Evolutionary conservation across 1,140 invertebrate genomes (phyloP), one percentile per base, ranked within the genome.

Genomic region (Microplitis mediator): DNA sequence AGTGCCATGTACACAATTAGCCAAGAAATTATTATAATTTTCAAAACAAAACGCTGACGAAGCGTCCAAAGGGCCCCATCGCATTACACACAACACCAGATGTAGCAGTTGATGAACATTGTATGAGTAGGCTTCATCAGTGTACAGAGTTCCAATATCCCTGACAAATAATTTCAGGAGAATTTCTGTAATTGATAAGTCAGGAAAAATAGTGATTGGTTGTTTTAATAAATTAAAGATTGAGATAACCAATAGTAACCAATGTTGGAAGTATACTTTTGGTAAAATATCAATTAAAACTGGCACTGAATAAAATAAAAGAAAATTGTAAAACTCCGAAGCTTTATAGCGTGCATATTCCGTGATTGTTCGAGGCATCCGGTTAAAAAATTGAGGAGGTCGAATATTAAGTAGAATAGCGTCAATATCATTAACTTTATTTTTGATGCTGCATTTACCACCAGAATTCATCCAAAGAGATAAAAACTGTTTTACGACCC

Each of bases 221-320:
- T 77, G 11, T 62, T 77, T 58, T 1, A 77, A 39, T 34, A 79
- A 65, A 13, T 36, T 69, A 45, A 74, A 72, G 3, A 75, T 39
- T 2, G 76, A 51, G 16, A 52, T 61, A 4, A 79, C 76, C 4
- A 74, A 58, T 1, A 76, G 51, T 5, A 79, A 61, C 76, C 74
- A 79, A 52, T 79, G 76, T 61, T 79, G 75, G 3, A 76, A 51
- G 35, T 79, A 79, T 58, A 76, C 61, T 58, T 79, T 56, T 32
- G 73, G 36, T 14, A 76, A 71, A 51, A 74, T 72, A 71, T 71
- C n/a, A 6, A 52, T 16, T 3, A 76, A 9, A 60, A 72, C 11
- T 65, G 72, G 61, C 1, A 76, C 35, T 4, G 74, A 77, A 66
- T 75, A 78, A 75, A 73, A 75, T 13, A 77, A 64, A 4, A 79